Base-by-base conservation (phyloP, 2,888 invertebrate species). In the Thyatira batis region DNA sequence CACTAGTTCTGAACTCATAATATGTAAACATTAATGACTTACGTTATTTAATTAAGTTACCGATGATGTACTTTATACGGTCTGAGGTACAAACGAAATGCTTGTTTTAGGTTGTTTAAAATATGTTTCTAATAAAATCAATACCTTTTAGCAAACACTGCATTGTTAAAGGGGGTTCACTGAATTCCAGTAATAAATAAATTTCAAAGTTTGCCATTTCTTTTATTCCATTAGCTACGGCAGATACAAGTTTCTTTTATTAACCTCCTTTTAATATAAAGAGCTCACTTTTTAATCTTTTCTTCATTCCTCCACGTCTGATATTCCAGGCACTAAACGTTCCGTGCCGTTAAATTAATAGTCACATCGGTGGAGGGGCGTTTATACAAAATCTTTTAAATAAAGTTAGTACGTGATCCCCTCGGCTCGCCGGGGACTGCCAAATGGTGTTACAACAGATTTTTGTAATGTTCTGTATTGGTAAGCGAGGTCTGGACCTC, bases 391-490 rank as follows among this genome's bases (percentile, higher is more conserved):
- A 85, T 86, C 83, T 86, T 85, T 88, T 84, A 87, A 88, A 89
- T 87, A 88, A 87, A 84, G 81, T 80, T 71, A 69, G 80, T 83
- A 89, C 88, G 88, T 87, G 88, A 85, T 80, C 80, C 75, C 69
- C 55, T 63, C 69, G 61, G 69, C 67, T 65, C 65, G 68, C 73
- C 59, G 67, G 68, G 69, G 69, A 72, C 77, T 88, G 89, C 89
- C 89, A 89, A 90, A 89, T 86, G 85, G 84, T 80, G 80, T 78
- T 82, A 87, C 89, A 90, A 89, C 90, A 89, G 87, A 90, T 89
- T 90, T 89, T 89, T 89, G 86, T 88, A 89, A 90, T 87, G 89
- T 76, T 84, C 86, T 80, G 83, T 87, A 85, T 87, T 87, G 89
- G 89, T 88, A 84, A 87, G 81, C 79, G 83, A 71, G 86, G 85